Evolutionary conservation across 2,797 vertebrate species (phyloP), one percentile per base, ranked within the genome.

Genomic region (Myiotriccus ornatus): DNA sequence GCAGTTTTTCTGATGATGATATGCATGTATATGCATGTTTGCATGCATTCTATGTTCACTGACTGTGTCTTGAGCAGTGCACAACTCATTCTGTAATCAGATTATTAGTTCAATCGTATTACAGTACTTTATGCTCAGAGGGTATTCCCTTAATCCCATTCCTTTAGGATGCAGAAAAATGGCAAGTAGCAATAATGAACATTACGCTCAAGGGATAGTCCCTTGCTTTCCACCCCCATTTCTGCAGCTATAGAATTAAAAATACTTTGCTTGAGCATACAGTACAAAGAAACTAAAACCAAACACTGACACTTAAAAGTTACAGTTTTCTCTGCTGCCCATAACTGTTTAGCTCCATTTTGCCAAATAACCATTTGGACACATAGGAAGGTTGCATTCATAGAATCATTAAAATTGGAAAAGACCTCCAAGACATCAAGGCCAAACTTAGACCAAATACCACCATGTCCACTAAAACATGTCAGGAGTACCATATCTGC

Each of bases 131-230:
- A 28, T 46, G 50, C 10, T 68, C 32, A 71, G 55, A 83, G 50
- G n/a, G 9, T 84, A 90, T 82, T 93, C 90, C 76, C 81, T 88
- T 95, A 83, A 87, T 84, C 81, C 11, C 15, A 39, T 71, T 94
- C n/a, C n/a, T 84, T 27, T 68, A 77, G 37, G 23, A 44, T 32
- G 62, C 27, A 46, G 46, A 60, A 67, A 79, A 73, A 39, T 20
- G 22, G 39, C 50, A 94, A 82, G 84, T 20, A 74, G 15, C 41
- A 50, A 14, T 60, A 59, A 32, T 12, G 44, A 77, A 75, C 24
- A 41, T 82, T 41, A 70, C 22, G 78, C 37, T 94, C 27, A 90
- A 24, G 44, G 12, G 57, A 64, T 15, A 74, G 13, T 57, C 11
- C 8, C 47, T 65, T 77, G n/a, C 10, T 68, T 10, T 70, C 21